Conservation (phyloP, 2,797 vertebrate genomes). For the Acanthornis magna region DNA sequence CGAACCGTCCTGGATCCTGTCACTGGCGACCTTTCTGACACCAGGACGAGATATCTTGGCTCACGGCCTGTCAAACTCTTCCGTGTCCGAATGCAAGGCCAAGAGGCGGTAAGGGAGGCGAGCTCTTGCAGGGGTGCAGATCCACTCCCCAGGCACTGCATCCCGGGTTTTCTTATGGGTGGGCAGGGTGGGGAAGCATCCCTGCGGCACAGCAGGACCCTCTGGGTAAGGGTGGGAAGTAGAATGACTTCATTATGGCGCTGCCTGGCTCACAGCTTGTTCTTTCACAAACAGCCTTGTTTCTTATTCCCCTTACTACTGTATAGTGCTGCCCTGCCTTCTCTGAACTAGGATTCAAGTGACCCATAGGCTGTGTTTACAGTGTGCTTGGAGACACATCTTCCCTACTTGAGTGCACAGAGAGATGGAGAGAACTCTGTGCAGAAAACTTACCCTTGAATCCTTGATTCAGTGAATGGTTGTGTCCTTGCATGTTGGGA, state of each 20-base stretch:
- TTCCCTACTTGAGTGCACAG: neutral
- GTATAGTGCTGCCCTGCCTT: neutral
- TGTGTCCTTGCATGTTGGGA: neutral
- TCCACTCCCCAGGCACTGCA: neutral
- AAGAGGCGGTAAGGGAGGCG: slow-evolving; percentile 88
- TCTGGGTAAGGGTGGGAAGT: slow-evolving; percentile 13
- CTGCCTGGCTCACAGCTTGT: neutral
- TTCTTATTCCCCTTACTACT: neutral
- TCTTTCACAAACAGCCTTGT: neutral
- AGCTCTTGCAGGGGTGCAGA: neutral
- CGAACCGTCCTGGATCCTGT: slow-evolving; percentile 95
- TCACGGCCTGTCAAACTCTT: slow-evolving; percentile 97
- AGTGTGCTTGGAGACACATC: neutral
- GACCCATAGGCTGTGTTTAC: neutral
- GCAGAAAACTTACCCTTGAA: neutral
- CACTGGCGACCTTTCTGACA: slow-evolving; percentile 94
- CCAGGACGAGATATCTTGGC: slow-evolving; percentile 93
- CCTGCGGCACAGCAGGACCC: neutral
- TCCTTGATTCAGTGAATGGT: neutral
- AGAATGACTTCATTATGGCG: neutral
- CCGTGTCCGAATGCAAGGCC: slow-evolving; percentile 95
- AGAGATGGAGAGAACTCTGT: neutral
- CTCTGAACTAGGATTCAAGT: neutral
- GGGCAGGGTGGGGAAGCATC: neutral
- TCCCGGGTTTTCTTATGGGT: neutral